phyloP scores from a whole-genome alignment of 1,140 invertebrate species.

The Brachionus rubens region DNA sequence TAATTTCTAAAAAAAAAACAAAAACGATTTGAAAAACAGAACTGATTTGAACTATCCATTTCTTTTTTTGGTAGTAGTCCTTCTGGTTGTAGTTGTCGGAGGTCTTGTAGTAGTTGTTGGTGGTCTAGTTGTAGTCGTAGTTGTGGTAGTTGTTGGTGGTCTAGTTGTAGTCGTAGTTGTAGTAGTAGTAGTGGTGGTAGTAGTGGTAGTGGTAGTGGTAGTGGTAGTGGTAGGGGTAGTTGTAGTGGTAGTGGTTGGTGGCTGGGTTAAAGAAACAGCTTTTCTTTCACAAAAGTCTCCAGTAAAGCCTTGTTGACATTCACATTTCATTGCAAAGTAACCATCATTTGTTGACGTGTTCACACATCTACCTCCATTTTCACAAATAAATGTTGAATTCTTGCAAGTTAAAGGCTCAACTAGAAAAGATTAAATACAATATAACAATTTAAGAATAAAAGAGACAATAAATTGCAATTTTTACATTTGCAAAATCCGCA shows the following conservation, averaged over 20 bases:
- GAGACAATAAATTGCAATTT: neutral
- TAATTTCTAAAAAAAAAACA: too few relatives aligned
- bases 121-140: too few relatives aligned
- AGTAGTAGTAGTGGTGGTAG: neutral
- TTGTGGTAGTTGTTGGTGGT: neutral
- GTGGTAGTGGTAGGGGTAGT: neutral
- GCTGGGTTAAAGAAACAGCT: neutral
- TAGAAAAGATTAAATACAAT: neutral
- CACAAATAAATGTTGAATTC: neutral
- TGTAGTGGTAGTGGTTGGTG: neutral
- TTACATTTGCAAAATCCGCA: neutral
- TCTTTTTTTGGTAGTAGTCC: too few relatives aligned
- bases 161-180: neutral
- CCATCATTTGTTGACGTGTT: neutral
- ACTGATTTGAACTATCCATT: too few relatives aligned
- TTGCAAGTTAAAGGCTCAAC: neutral
- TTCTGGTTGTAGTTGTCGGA: too few relatives aligned
- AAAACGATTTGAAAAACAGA: too few relatives aligned
- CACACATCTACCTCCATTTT: conserved; percentile 6
- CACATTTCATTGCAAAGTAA: neutral
- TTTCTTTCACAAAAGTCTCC: neutral
- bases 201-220: neutral
- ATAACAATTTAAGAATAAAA: neutral
- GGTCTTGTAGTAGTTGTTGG: too few relatives aligned
- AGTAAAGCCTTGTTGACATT: neutral